A percentile compares a stretch with the other conserved stretches of the same genome.
These are phyloP conservation scores for Propithecus perrieri DNA, from an alignment of 2,797 vertebrate species.

Conservation along the genomic window DNA sequence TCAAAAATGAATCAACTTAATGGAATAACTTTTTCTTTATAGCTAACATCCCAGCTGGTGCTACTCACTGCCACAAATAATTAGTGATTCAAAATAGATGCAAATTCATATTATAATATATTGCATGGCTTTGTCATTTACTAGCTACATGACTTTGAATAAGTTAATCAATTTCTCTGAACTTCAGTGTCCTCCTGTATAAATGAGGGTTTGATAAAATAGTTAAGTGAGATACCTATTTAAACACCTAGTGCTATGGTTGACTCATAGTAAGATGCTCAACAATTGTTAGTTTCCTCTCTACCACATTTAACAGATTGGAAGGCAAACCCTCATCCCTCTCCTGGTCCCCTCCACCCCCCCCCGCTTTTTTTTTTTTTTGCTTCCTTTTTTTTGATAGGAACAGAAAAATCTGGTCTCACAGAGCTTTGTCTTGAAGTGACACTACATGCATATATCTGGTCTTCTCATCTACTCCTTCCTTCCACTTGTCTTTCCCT, in stretches of 20 bases:
- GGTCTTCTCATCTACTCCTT: background rate
- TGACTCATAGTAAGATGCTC: background rate
- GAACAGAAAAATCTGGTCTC: background rate
- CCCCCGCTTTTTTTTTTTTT: no score
- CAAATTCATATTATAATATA: background rate
- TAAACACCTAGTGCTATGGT: background rate
- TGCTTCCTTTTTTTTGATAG: background rate
- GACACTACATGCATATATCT: background rate
- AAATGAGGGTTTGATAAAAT: background rate
- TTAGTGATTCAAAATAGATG: conserved; percentile 23
- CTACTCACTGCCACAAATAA: background rate
- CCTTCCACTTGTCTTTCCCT: background rate
- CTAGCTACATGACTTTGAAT: background rate
- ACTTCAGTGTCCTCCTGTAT: background rate
- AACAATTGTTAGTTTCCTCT: conserved; percentile 34
- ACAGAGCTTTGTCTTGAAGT: background rate
- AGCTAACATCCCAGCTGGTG: background rate
- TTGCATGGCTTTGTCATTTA: background rate
- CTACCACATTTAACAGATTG: background rate
- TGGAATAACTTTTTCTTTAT: background rate
- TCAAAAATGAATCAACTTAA: conserved; percentile 22
- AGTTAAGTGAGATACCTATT: background rate
- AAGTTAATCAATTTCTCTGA: conserved; percentile 15
- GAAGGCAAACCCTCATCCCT: background rate
- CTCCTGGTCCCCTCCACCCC: background rate